A percentile compares a stretch with the other conserved stretches of the same genome.
Conservation (phyloP, 2,113 vertebrate species). For the Marmota flaviventris region DNA sequence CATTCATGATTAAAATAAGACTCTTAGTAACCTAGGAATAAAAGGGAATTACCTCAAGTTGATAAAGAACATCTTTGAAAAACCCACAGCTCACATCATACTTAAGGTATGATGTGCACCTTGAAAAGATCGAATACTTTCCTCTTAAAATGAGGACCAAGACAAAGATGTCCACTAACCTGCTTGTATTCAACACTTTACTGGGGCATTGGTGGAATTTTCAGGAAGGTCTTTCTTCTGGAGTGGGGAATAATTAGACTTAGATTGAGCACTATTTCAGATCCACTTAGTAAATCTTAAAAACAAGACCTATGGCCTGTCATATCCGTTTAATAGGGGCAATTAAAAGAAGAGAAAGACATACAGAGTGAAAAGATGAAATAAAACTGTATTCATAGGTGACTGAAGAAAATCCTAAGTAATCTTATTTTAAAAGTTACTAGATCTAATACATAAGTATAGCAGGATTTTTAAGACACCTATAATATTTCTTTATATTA, state of each 20-base stretch:
- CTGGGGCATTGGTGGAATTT: not conserved
- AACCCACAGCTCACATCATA: not conserved
- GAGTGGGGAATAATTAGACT: not conserved
- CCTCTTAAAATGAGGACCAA: not conserved
- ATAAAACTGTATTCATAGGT: not conserved
- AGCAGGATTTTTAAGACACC: not conserved
- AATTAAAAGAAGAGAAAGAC: not conserved
- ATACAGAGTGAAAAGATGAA: not conserved
- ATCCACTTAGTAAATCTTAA: conserved; percentile 23
- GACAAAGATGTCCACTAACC: not conserved
- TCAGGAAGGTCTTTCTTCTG: not conserved
- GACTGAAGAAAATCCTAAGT: not conserved
- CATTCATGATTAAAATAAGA: not conserved
- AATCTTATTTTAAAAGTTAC: not conserved
- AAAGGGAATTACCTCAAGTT: not conserved
- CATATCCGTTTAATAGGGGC: not conserved
- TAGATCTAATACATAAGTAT: not conserved
- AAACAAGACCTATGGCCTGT: not conserved
- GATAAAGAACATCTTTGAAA: not conserved
- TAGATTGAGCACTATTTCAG: not conserved
- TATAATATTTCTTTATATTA: not conserved
- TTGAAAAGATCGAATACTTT: not conserved
- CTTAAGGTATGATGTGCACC: not conserved
- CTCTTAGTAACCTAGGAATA: not conserved
- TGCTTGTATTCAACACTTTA: not conserved